These are phyloP conservation scores for Catharus minimus DNA, from an alignment of 2,113 vertebrate genomes.

Conservation along the genomic window DNA sequence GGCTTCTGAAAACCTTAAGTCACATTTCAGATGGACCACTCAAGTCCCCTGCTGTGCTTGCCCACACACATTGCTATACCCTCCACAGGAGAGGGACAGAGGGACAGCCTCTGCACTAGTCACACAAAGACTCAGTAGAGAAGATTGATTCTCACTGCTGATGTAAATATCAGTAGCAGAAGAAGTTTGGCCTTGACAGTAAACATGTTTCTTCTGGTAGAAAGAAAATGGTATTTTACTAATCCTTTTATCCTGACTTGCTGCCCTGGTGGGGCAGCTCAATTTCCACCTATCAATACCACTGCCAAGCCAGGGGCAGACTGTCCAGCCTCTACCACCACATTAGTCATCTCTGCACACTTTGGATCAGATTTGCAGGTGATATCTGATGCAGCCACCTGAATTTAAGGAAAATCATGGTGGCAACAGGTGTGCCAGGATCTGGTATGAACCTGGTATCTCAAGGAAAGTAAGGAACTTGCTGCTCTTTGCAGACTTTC, in stretches of 20 bases:
- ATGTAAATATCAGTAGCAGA: accelerated
- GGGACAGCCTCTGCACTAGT: not conserved
- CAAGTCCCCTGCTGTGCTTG: not conserved
- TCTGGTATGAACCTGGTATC: accelerated
- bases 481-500: not conserved
- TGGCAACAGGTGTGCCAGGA: not conserved
- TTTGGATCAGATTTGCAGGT: not conserved
- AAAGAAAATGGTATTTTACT: not conserved
- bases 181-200: not conserved
- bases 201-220: not conserved
- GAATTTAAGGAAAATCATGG: not conserved
- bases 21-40: not conserved
- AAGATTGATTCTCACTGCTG: not conserved
- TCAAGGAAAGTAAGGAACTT: not conserved
- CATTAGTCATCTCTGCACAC: not conserved
- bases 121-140: not conserved
- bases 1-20: not conserved
- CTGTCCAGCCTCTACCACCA: not conserved
- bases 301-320: not conserved
- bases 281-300: not conserved
- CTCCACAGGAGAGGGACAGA: not conserved
- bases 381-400: not conserved
- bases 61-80: not conserved
- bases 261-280: not conserved
- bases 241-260: not conserved